These are phyloP conservation scores for Trachymyrmex cornetzi DNA, from an alignment of 1,140 invertebrate genomes.

Conservation along the genomic window DNA sequence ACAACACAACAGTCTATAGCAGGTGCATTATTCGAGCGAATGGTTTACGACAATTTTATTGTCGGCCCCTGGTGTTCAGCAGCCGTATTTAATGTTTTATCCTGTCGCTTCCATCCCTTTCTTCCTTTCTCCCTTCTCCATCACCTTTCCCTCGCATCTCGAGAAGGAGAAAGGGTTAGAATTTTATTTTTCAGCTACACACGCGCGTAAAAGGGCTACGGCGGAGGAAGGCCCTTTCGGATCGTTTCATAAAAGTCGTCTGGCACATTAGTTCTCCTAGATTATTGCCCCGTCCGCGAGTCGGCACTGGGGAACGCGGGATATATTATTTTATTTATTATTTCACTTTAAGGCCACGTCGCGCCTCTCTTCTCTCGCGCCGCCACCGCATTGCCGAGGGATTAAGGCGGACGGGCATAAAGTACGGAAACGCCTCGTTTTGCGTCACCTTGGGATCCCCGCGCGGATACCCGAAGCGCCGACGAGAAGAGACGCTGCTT, in stretches of 20 bases:
- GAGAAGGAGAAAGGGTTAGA: conserved; percentile 68
- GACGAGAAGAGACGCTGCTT: conserved; percentile 10
- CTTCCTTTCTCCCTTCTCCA: neutral
- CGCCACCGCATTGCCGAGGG: conserved; percentile 33
- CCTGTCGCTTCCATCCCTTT: conserved; percentile 71
- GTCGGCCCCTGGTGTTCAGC: conserved; percentile 80
- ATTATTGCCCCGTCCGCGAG: conserved; percentile 71
- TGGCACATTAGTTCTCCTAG: conserved; percentile 76
- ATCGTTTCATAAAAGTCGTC: conserved; percentile 78
- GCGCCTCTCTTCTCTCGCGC: conserved; percentile 1
- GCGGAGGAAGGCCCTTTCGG: conserved; percentile 13
- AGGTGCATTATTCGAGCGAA: conserved; percentile 72
- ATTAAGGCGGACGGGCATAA: conserved; percentile 72
- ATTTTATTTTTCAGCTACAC: conserved; percentile 72
- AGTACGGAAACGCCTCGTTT: conserved; percentile 66
- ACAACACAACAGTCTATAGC: conserved; percentile 51
- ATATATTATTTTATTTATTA: conserved; percentile 78
- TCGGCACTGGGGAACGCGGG: conserved; percentile 53
- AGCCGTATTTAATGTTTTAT: conserved; percentile 85
- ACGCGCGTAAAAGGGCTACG: conserved; percentile 60
- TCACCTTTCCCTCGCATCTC: neutral
- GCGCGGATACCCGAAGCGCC: conserved; percentile 48
- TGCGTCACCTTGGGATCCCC: conserved; percentile 62
- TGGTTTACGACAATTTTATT: conserved; percentile 78
- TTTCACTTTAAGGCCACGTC: conserved; percentile 69